Percentiles rank a stretch among this genome's conserved stretches.
These are phyloP conservation scores for Pogonocherus hispidulus DNA, from an alignment of 2,888 invertebrate genomes.

Conservation along the genomic window DNA sequence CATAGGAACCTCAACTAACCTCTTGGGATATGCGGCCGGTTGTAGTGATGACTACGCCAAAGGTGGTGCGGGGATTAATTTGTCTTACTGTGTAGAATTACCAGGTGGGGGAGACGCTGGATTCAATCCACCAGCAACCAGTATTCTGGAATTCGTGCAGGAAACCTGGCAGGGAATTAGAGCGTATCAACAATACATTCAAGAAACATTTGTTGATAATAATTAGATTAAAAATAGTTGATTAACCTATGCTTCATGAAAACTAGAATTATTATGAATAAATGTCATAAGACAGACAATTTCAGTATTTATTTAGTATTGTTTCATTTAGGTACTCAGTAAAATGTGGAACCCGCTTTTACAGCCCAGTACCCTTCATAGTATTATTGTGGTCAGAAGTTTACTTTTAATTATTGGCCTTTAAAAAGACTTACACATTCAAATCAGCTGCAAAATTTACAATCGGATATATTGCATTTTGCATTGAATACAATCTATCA, in stretches of 20 bases:
- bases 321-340: too few species aligned
- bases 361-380: too few species aligned
- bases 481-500: too few species aligned
- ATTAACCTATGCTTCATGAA: neutral
- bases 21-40: constrained; percentile 73
- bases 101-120: constrained; percentile 72
- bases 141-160: constrained; percentile 71
- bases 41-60: constrained; percentile 79
- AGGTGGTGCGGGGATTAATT: constrained; percentile 70
- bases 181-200: constrained; percentile 67
- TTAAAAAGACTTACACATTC: too few species aligned
- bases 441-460: too few species aligned
- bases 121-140: constrained; percentile 72
- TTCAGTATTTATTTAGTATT: too few species aligned
- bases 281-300: too few species aligned
- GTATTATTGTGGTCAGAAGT: too few species aligned
- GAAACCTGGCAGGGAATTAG: constrained; percentile 76
- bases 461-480: too few species aligned
- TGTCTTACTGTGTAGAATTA: constrained; percentile 77
- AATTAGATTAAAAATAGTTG: neutral
- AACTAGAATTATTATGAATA: too few species aligned
- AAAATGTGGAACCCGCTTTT: too few species aligned
- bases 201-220: constrained; percentile 37
- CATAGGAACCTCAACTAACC: constrained; percentile 68
- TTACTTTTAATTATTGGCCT: too few species aligned